phyloP scores from a whole-genome alignment of 2,888 invertebrate species.

The Lycia hirtaria region DNA sequence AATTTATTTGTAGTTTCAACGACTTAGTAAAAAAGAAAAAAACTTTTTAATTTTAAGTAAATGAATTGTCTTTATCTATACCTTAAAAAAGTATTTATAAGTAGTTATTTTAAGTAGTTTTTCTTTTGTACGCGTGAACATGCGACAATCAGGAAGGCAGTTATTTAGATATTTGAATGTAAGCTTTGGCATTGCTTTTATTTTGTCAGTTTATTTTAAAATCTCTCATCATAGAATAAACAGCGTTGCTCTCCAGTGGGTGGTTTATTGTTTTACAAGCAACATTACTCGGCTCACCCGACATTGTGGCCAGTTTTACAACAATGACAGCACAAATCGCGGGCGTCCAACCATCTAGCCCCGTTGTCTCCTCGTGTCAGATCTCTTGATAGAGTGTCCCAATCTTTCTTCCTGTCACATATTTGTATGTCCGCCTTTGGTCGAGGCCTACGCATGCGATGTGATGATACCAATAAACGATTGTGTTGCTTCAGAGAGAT shows the following conservation, averaged over 20 bases:
- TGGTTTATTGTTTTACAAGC: conserved; percentile 79
- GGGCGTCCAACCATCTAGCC: conserved; percentile 58
- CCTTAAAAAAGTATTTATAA: too few relatives aligned
- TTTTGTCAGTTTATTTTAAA: too few relatives aligned
- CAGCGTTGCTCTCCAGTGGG: conserved; percentile 54
- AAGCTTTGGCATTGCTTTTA: too few relatives aligned
- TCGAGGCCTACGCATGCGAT: conserved; percentile 44
- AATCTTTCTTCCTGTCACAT: conserved; percentile 75
- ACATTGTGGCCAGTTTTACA: conserved; percentile 58
- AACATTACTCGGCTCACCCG: conserved; percentile 65
- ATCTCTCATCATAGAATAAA: too few relatives aligned
- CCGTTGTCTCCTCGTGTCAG: conserved; percentile 66
- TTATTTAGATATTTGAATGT: too few relatives aligned
- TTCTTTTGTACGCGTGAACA: too few relatives aligned
- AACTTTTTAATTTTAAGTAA: too few relatives aligned
- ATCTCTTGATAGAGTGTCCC: conserved; percentile 66
- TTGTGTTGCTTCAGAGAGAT: conserved; percentile 38
- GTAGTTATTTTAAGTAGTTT: too few relatives aligned
- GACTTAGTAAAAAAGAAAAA: too few relatives aligned
- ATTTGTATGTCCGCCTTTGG: conserved; percentile 51
- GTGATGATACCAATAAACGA: conserved; percentile 40
- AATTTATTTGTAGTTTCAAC: too few relatives aligned
- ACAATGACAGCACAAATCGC: conserved; percentile 70
- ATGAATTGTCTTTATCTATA: too few relatives aligned
- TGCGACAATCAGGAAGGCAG: too few relatives aligned